Percentiles rank a stretch among this genome's conserved stretches.
Evolutionary conservation across 30 jellyfish, hydroid and myxozoan species (phyloP).

Genomic region (Nemopilema nomurai): DNA sequence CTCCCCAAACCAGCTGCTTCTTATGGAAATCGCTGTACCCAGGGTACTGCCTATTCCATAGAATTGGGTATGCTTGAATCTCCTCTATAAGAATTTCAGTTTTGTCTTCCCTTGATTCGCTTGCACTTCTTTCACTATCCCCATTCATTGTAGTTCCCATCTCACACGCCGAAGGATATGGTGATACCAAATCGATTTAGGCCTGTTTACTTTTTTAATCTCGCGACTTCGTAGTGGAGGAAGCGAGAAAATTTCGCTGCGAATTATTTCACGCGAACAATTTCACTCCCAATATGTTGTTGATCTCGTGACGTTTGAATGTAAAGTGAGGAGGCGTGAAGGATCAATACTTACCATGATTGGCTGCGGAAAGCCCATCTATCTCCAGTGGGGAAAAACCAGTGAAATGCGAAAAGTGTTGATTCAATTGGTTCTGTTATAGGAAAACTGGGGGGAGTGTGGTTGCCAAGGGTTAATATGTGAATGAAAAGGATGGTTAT

Average conservation of each 20-base stretch:
- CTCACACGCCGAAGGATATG: neutral
- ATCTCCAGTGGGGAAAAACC: too few species aligned
- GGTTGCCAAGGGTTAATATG: too few species aligned
- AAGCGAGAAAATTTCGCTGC: too few species aligned
- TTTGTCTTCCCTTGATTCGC: neutral
- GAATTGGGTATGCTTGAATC: conserved; percentile 15
- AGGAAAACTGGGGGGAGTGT: too few species aligned
- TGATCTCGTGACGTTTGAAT: neutral
- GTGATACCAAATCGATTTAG: conserved; percentile 5
- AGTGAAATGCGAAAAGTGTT: conserved; percentile 13
- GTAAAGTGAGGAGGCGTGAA: conserved; percentile 8
- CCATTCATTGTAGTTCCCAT: neutral
- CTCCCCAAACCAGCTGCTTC: conserved; percentile 4
- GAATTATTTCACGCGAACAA: too few species aligned
- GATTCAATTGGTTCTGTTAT: too few species aligned
- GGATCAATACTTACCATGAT: neutral
- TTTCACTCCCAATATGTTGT: too few species aligned
- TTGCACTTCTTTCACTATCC: neutral
- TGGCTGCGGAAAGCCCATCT: conserved; percentile 1
- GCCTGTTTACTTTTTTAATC: too few species aligned
- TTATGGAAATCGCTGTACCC: conserved; percentile 4
- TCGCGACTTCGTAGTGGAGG: too few species aligned
- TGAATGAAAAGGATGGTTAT: too few species aligned
- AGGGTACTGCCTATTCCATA: neutral
- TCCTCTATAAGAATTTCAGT: neutral